Conservation (phyloP, 64 coral and sea anemone species). For the Stichodactyla helianthus region DNA sequence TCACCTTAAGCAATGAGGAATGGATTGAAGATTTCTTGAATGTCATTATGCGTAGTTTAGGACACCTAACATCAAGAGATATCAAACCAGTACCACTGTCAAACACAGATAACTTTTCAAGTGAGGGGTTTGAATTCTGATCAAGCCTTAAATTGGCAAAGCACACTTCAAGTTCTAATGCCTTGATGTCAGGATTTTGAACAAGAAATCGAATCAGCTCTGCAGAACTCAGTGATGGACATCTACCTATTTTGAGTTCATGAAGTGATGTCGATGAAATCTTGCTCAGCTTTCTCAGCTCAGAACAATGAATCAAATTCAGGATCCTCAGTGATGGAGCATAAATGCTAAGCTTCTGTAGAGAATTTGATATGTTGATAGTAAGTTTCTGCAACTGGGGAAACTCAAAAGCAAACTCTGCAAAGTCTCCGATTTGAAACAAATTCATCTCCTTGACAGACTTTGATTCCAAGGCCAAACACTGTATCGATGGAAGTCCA, state of each 20-base stretch:
- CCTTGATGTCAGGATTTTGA: slow-evolving; percentile 82
- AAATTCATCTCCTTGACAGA: slow-evolving; percentile 54
- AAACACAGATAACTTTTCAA: slow-evolving; percentile 57
- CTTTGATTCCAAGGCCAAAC: slow-evolving; percentile 43
- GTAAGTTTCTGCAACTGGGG: slow-evolving; percentile 49
- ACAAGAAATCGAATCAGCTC: slow-evolving; percentile 72
- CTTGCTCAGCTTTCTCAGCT: slow-evolving; percentile 53
- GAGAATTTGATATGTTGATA: slow-evolving; percentile 44
- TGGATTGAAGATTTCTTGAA: slow-evolving; percentile 66
- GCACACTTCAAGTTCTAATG: slow-evolving; percentile 49
- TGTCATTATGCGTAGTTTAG: slow-evolving; percentile 54
- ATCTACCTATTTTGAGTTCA: slow-evolving; percentile 63
- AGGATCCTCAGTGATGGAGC: slow-evolving; percentile 62
- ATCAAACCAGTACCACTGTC: slow-evolving; percentile 72
- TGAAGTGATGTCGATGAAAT: slow-evolving; percentile 51
- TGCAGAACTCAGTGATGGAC: slow-evolving; percentile 47
- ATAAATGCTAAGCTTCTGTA: slow-evolving; percentile 49
- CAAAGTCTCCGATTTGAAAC: slow-evolving; percentile 78
- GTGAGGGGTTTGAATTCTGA: slow-evolving; percentile 79
- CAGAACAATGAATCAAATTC: slow-evolving; percentile 54
- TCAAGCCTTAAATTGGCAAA: slow-evolving; percentile 64
- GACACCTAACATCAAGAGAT: slow-evolving; percentile 67
- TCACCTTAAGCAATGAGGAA: slow-evolving; percentile 56
- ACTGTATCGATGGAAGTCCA: slow-evolving; percentile 68
- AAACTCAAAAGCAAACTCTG: slow-evolving; percentile 51